These are phyloP conservation scores for Lophius piscatorius DNA, from an alignment of 2,113 vertebrate species.

Conservation along the genomic window DNA sequence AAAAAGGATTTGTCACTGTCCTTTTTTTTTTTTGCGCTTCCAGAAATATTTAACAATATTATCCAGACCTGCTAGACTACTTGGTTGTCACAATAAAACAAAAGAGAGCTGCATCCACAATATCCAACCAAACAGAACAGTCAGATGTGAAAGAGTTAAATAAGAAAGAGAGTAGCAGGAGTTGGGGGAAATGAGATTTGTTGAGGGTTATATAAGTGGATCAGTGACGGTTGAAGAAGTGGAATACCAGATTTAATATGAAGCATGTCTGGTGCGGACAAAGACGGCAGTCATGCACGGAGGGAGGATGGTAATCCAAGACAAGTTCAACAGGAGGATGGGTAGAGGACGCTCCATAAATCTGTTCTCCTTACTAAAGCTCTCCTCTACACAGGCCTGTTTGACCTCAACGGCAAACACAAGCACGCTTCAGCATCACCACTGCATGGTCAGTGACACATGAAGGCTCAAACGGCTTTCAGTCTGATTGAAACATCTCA, in stretches of 20 bases:
- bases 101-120: neutral
- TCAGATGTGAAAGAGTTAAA: conserved; percentile 20
- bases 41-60: neutral
- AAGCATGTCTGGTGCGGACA: conserved; percentile 61
- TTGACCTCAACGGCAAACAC: conserved; percentile 37
- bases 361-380: conserved; percentile 31
- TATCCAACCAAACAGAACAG: neutral
- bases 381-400: conserved; percentile 18
- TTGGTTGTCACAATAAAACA: neutral
- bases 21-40: neutral
- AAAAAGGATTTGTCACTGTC: conserved; percentile 10
- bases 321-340: conserved; percentile 51
- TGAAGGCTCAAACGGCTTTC: neutral
- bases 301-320: conserved; percentile 55
- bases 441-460: conserved; percentile 1
- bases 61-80: neutral
- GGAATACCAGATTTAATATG: conserved; percentile 68
- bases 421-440: no score
- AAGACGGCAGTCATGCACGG: conserved; percentile 55
- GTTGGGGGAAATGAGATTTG: conserved; percentile 33
- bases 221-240: conserved; percentile 60
- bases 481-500: conserved; percentile 15
- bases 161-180: conserved; percentile 6
- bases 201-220: conserved; percentile 51
- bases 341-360: conserved; percentile 49